phyloP scores from a whole-genome alignment of 2,888 invertebrate genomes.

The Hypercompe scribonia region DNA sequence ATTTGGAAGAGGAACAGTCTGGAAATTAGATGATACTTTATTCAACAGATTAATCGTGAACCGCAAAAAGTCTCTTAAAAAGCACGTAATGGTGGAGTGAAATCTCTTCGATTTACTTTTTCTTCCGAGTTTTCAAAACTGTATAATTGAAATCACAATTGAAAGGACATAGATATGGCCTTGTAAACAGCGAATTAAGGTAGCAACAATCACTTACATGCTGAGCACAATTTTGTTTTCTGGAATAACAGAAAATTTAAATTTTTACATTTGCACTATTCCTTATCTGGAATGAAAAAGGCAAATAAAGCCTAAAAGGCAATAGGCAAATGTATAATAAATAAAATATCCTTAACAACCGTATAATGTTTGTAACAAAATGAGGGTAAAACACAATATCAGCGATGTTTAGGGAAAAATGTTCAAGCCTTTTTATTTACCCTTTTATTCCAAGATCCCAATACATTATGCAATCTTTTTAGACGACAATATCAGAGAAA shows the following conservation, averaged over 20 bases:
- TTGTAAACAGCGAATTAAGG: too few species aligned
- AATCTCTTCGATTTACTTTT: too few species aligned
- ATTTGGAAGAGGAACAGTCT: too few species aligned
- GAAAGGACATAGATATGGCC: too few species aligned
- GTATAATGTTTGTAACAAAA: not conserved
- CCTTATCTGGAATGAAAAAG: not conserved
- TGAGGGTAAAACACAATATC: constrained; percentile 8
- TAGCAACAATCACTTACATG: too few species aligned
- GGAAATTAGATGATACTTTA: too few species aligned
- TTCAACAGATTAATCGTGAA: too few species aligned
- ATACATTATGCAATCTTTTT: constrained; percentile 20
- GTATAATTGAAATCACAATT: too few species aligned
- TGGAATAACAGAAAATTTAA: not conserved
- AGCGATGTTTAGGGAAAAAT: constrained; percentile 7
- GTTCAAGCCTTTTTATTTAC: constrained; percentile 7
- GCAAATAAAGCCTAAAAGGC: not conserved
- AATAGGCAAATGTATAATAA: not conserved
- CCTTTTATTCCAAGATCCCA: constrained; percentile 17
- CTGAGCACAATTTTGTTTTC: not conserved
- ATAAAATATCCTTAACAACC: not conserved
- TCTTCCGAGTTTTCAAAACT: too few species aligned
- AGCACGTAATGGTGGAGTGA: not conserved
- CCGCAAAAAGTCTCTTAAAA: too few species aligned
- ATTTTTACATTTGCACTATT: not conserved
- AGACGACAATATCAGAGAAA: constrained; percentile 28